These are phyloP conservation scores for Coptodon bakossiorum DNA, from an alignment of 2,113 vertebrate genomes.

Conservation along the genomic window DNA sequence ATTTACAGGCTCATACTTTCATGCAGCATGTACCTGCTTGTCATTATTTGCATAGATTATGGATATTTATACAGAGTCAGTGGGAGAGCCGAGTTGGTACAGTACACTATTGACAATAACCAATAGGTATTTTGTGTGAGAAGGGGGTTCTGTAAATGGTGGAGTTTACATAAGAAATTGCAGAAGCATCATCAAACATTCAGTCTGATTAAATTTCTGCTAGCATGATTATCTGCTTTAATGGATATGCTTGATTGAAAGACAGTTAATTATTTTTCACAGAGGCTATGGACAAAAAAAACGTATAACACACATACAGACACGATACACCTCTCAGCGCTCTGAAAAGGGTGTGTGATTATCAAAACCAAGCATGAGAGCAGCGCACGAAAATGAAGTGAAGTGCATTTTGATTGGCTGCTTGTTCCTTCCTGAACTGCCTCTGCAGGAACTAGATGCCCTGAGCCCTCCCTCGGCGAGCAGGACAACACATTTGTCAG, in stretches of 20 bases:
- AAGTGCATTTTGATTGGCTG: slow-evolving; percentile 24
- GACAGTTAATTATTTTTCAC: slow-evolving; percentile 53
- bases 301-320: background rate
- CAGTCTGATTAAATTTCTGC: slow-evolving; percentile 53
- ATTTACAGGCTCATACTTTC: slow-evolving; percentile 27
- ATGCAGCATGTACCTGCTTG: slow-evolving; percentile 20
- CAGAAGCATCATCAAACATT: slow-evolving; percentile 60
- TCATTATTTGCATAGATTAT: slow-evolving; percentile 42
- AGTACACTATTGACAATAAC: slow-evolving; percentile 57
- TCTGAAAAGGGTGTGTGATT: slow-evolving; percentile 2
- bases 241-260: slow-evolving; percentile 55
- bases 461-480: slow-evolving; percentile 16
- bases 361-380: background rate
- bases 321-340: background rate
- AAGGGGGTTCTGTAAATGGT: slow-evolving; percentile 46
- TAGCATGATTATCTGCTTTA: slow-evolving; percentile 45
- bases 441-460: background rate
- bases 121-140: slow-evolving; percentile 31
- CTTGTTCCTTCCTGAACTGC: background rate
- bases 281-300: background rate
- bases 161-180: slow-evolving; percentile 60
- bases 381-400: background rate
- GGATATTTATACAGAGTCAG: slow-evolving; percentile 41
- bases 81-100: slow-evolving; percentile 19
- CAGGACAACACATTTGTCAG: slow-evolving; percentile 64